Evolutionary conservation across 2,888 invertebrate species (phyloP).

Genomic region (Timema cristinae): DNA sequence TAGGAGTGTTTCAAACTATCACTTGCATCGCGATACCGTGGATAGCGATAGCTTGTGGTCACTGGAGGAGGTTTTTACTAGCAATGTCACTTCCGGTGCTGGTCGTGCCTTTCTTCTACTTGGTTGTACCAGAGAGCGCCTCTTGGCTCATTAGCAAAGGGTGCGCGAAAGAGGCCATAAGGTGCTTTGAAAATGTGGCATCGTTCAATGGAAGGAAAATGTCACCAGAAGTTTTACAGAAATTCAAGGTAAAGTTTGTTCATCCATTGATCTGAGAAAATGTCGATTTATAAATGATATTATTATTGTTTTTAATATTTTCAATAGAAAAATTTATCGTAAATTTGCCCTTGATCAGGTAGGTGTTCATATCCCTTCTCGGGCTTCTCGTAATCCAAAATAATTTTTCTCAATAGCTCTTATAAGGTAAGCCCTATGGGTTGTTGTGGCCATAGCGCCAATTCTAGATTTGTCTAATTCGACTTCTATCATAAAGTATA

Average conservation of each 20-base stretch:
- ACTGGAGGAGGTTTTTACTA: constrained; percentile 52
- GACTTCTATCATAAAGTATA: too few species aligned
- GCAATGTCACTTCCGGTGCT: constrained; percentile 42
- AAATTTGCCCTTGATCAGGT: too few species aligned
- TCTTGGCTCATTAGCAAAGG: constrained; percentile 56
- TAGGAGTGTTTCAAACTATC: constrained; percentile 56
- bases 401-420: too few species aligned
- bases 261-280: too few species aligned
- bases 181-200: constrained; percentile 51
- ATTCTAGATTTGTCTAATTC: too few species aligned
- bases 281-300: too few species aligned
- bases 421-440: too few species aligned
- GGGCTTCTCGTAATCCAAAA: too few species aligned
- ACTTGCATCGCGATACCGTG: constrained; percentile 53
- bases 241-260: constrained; percentile 40
- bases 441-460: too few species aligned
- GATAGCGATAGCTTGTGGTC: constrained; percentile 46
- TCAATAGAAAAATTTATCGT: too few species aligned
- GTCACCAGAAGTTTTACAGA: constrained; percentile 43
- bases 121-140: constrained; percentile 52
- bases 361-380: too few species aligned
- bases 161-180: constrained; percentile 48
- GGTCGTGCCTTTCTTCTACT: constrained; percentile 29
- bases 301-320: too few species aligned
- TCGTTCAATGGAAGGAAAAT: constrained; percentile 49